A percentile compares a stretch with the other conserved stretches of the same genome.
phyloP scores from a whole-genome alignment of 2,797 vertebrate species.

The Anabacerthia variegaticeps region DNA sequence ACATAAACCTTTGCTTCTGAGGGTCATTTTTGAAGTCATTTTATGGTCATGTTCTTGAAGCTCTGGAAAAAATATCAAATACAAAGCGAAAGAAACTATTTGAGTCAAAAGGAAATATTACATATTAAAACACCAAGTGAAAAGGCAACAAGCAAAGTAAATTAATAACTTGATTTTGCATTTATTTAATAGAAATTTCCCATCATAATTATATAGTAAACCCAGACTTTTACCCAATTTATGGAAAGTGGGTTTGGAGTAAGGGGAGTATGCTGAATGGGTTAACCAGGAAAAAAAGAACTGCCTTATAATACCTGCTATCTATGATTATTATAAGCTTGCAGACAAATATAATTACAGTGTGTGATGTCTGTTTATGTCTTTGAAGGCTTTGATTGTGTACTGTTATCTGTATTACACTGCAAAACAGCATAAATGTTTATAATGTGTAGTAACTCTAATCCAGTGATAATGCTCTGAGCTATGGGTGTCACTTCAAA shows the following conservation, averaged over 20 bases:
- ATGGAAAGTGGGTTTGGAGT: conserved; percentile 46
- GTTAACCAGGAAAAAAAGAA: conserved; percentile 66
- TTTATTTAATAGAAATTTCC: conserved; percentile 54
- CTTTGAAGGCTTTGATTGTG: conserved; percentile 79
- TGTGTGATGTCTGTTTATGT: conserved; percentile 78
- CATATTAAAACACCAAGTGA: conserved; percentile 30
- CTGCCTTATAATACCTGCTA: conserved; percentile 72
- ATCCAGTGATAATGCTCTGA: conserved; percentile 64
- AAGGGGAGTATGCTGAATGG: conserved; percentile 55
- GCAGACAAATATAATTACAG: conserved; percentile 82
- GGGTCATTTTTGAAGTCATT: neutral
- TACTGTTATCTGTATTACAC: conserved; percentile 71
- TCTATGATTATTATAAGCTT: conserved; percentile 79
- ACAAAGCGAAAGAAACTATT: neutral
- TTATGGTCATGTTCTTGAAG: neutral
- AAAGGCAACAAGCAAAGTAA: conserved; percentile 56
- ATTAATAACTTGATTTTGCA: conserved; percentile 41
- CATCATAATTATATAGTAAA: conserved; percentile 43
- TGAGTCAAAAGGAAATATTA: conserved; percentile 37
- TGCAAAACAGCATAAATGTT: conserved; percentile 74
- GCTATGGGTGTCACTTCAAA: conserved; percentile 64
- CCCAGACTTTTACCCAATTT: neutral
- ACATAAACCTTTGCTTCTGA: neutral
- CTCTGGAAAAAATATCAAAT: neutral
- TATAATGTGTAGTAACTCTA: conserved; percentile 61